phyloP scores from a whole-genome alignment of 1,140 invertebrate genomes.

The Phymastichus coffea region DNA sequence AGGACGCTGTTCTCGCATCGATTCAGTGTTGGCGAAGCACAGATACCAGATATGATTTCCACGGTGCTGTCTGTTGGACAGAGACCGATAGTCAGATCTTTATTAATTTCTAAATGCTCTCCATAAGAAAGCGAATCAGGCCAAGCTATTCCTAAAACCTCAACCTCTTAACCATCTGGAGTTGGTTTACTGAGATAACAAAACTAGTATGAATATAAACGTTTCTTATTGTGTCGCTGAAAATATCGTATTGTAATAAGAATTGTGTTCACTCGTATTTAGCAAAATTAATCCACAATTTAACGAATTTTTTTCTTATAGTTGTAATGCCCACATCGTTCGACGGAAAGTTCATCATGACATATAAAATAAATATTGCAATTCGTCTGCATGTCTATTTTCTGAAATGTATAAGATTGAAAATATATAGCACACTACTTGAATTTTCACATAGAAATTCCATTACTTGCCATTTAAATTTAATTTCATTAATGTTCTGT shows the following conservation, averaged over 20 bases:
- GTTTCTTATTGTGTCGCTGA: neutral
- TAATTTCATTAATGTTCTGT: neutral
- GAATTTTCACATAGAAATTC: neutral
- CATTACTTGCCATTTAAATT: neutral
- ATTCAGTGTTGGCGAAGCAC: too few species aligned
- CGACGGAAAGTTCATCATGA: neutral
- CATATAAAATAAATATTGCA: neutral
- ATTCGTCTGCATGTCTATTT: neutral
- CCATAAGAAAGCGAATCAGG: neutral
- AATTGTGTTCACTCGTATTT: neutral
- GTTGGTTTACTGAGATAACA: conserved; percentile 4
- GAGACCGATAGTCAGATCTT: neutral
- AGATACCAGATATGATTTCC: too few species aligned
- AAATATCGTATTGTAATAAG: neutral
- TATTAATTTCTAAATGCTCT: conserved; percentile 2
- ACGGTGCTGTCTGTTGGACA: neutral
- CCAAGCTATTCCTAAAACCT: neutral
- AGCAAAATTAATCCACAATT: neutral
- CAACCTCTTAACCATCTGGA: neutral
- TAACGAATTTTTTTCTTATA: neutral
- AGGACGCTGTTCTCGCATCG: too few species aligned
- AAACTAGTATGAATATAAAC: neutral
- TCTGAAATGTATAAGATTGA: neutral
- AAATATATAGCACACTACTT: neutral
- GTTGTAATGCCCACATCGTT: neutral